A percentile compares a stretch with the other conserved stretches of the same genome.
Conservation (phyloP, 1,140 invertebrate genomes). For the Pemphigus obesinymphae region DNA sequence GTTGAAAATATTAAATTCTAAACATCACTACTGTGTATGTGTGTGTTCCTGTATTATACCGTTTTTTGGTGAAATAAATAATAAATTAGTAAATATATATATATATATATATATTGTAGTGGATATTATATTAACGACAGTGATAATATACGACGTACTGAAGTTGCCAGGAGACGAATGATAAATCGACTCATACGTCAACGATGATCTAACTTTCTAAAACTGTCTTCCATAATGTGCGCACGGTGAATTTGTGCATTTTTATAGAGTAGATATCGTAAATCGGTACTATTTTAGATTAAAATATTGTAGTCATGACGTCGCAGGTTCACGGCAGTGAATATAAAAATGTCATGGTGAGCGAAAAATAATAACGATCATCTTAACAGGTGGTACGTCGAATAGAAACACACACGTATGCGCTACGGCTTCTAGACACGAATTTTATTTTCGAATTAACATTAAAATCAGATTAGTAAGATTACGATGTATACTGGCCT, state of each 20-base stretch:
- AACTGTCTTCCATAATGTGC: constrained; percentile 3
- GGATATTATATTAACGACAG: not conserved
- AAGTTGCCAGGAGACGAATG: not conserved
- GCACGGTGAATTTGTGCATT: not conserved
- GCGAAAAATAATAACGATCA: not conserved
- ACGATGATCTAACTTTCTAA: constrained; percentile 20
- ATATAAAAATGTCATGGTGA: not conserved
- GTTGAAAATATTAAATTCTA: too few species aligned
- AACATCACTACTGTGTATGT: too few species aligned
- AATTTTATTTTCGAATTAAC: not conserved
- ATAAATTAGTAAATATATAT: too few species aligned
- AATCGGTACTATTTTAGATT: constrained; percentile 3
- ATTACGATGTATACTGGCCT: too few species aligned
- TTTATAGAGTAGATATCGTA: constrained; percentile 1
- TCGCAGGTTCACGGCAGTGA: not conserved
- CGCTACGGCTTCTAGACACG: not conserved
- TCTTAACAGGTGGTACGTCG: not conserved
- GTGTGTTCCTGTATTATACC: too few species aligned
- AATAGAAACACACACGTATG: too few species aligned
- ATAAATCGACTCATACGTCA: not conserved
- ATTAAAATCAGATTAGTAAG: not conserved
- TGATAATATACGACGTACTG: not conserved
- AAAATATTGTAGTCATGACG: not conserved
- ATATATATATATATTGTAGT: not conserved
- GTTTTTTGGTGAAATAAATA: too few species aligned